Conservation (phyloP, 2,113 vertebrate genomes). For the Brachypteracias leptosomus region DNA sequence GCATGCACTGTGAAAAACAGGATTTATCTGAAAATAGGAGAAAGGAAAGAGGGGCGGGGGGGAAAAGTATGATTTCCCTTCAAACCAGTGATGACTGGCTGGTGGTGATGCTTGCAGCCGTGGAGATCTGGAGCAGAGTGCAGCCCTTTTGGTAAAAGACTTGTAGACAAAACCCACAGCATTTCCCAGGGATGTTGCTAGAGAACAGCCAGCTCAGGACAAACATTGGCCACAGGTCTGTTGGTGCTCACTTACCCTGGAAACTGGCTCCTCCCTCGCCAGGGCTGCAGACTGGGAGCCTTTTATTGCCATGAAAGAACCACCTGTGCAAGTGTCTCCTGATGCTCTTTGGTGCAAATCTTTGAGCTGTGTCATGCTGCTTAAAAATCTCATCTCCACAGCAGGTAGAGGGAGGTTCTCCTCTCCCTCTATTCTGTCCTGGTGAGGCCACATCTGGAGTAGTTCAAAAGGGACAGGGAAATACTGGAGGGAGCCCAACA, state of each 20-base stretch:
- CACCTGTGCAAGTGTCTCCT: not conserved
- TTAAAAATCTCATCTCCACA: not conserved
- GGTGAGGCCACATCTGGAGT: no score
- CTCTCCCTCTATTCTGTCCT: no score
- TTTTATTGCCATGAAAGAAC: not conserved
- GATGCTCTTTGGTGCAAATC: not conserved
- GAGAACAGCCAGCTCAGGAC: not conserved
- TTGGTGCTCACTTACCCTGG: conserved; percentile 22
- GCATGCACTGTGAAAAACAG: not conserved
- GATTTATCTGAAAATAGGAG: not conserved
- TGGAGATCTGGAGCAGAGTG: not conserved
- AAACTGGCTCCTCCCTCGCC: conserved; percentile 52
- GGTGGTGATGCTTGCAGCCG: not conserved
- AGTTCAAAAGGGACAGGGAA: no score
- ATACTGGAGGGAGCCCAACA: no score
- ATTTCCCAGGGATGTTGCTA: not conserved
- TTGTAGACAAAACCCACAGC: accelerated
- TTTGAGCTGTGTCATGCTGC: accelerated
- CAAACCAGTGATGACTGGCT: not conserved
- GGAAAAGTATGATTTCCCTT: not conserved
- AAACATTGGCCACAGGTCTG: not conserved
- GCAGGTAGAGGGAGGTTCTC: no score
- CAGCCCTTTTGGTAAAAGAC: not conserved
- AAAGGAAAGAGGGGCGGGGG: not conserved
- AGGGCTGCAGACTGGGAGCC: not conserved